Conservation (phyloP, 1,140 invertebrate genomes). For the Habropoda laboriosa region DNA sequence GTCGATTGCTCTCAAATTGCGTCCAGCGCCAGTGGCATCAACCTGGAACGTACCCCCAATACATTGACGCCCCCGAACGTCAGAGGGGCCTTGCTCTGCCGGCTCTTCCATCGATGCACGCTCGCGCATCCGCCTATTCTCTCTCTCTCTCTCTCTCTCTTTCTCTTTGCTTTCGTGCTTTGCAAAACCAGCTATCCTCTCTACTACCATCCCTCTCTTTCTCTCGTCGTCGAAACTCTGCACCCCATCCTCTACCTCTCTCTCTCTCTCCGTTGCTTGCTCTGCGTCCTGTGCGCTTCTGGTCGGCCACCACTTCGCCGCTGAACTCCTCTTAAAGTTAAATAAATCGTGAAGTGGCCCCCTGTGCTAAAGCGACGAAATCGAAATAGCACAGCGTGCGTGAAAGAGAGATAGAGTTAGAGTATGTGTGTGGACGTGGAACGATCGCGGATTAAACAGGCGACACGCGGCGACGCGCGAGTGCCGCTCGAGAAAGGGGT, state of each 20-base stretch:
- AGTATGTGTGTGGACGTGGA: not conserved
- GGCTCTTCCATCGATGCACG: slow-evolving; percentile 30
- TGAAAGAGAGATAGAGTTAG: no score
- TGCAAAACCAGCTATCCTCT: slow-evolving; percentile 18
- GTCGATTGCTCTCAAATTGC: slow-evolving; percentile 80
- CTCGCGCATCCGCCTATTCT: slow-evolving; percentile 25
- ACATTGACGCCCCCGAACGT: slow-evolving; percentile 33
- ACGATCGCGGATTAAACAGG: not conserved
- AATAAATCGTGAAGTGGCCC: slow-evolving; percentile 66
- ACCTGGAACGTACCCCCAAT: slow-evolving; percentile 62
- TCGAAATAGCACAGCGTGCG: slow-evolving; percentile 44
- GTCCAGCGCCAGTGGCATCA: slow-evolving; percentile 69
- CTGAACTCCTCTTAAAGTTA: slow-evolving; percentile 61
- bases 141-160: not conserved
- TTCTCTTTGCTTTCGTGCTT: slow-evolving; percentile 6
- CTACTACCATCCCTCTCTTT: not conserved
- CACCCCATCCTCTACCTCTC: not conserved
- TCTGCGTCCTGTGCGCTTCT: not conserved
- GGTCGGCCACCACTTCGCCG: slow-evolving; percentile 41
- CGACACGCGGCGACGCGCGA: not conserved
- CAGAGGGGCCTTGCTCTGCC: not conserved
- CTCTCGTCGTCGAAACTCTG: not conserved
- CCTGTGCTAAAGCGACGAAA: slow-evolving; percentile 43
- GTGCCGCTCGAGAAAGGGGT: not conserved
- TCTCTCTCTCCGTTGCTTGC: not conserved